phyloP scores from a whole-genome alignment of 2,888 invertebrate species.

The Cheilosia vulpina region DNA sequence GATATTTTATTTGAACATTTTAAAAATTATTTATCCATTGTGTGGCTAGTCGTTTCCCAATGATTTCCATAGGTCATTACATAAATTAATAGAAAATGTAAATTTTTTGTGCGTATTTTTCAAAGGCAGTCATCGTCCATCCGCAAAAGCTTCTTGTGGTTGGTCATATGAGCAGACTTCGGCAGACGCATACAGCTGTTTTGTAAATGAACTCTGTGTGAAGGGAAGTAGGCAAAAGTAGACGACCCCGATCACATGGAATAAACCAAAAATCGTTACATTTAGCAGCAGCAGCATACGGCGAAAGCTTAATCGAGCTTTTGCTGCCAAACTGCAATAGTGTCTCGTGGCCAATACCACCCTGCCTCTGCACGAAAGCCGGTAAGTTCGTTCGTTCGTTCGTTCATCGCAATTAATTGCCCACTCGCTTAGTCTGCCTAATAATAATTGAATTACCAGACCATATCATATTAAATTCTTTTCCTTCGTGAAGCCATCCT shows the following conservation, averaged over 20 bases:
- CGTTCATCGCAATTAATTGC: conserved; percentile 49
- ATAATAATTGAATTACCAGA: conserved; percentile 64
- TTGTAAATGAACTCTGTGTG: conserved; percentile 68
- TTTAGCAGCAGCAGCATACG: conserved; percentile 19
- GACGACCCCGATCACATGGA: conserved; percentile 74
- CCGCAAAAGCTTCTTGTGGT: conserved; percentile 38
- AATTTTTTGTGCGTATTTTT: conserved; percentile 28
- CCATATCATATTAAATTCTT: conserved; percentile 63
- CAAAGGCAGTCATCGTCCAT: conserved; percentile 12
- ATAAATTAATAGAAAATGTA: conserved; percentile 18
- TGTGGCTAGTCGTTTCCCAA: conserved; percentile 52
- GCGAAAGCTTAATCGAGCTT: conserved; percentile 42
- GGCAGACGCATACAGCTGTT: conserved; percentile 59
- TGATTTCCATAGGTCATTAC: conserved; percentile 54
- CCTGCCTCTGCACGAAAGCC: conserved; percentile 23
- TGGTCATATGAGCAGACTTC: conserved; percentile 53
- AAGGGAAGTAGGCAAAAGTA: conserved; percentile 65
- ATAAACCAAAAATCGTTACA: conserved; percentile 61
- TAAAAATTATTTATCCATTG: conserved; percentile 34
- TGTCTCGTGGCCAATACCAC: conserved; percentile 40
- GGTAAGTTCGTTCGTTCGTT: conserved; percentile 35
- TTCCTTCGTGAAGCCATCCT: conserved; percentile 44
- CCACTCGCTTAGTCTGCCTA: conserved; percentile 36
- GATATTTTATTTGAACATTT: conserved; percentile 32
- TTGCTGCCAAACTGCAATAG: conserved; percentile 10